Base-by-base conservation (phyloP, 2,888 invertebrate species). In the Monopis laevigella region DNA sequence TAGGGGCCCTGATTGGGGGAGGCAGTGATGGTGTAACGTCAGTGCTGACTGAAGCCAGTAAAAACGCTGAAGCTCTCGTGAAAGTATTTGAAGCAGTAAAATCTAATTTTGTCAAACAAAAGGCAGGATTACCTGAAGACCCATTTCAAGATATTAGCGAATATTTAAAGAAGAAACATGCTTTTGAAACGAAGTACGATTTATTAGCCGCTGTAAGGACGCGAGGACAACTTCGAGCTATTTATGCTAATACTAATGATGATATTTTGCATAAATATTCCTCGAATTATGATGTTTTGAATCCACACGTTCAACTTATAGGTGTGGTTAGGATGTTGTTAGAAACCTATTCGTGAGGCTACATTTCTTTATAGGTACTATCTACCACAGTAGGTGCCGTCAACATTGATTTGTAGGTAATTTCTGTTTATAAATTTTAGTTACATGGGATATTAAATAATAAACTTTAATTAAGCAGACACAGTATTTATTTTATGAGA, bases 81-180 rank as follows among this genome's bases (percentile, higher is more conserved):
- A 14, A 32, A 32, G 14, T 10, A 3, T 32, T 32, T 17, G 32
- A 32, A 3, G 7, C 7, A 14, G n/a, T 32, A 6, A 32, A 32
- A 17, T 2, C 17, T 4, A 2, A 4, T 7, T 32, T 16, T 17
- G 3, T 3, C 6, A 32, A 17, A 32, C 13, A 32, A 17, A 32
- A 32, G 6, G 10, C 10, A 4, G 32, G 32, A 13, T 17, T 32
- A 32, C 32, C 32, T 3, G 32, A 13, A 2, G 32, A 32, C 17
- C 32, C 32, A 7, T 32, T 17, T 17, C 14, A 17, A 32, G 32
- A 32, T 17, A 32, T 32, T 17, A 32, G 32, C 14, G 32, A 32
- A 13, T 32, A 32, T 17, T 16, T 32, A n/a, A 17, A 14, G 17
- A 32, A 17, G 5, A 32, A 14, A 17, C 16, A 8, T 11, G 3